Evolutionary conservation across 2,797 vertebrate genomes (phyloP).

Genomic region (Psittacula echo): DNA sequence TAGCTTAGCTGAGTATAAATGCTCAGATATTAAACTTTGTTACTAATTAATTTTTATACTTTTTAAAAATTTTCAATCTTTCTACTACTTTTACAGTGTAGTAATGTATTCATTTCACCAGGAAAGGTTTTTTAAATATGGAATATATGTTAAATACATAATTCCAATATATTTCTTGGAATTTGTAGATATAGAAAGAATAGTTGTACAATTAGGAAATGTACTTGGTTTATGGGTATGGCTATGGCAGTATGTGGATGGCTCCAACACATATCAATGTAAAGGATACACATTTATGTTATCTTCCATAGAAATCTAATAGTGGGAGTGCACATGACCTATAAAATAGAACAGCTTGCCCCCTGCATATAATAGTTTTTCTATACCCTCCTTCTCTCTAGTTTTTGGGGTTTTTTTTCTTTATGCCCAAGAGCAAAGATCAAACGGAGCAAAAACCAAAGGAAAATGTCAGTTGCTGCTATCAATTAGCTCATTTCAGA

Average conservation of each 20-base stretch:
- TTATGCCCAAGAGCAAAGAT: neutral
- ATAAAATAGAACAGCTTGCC: neutral
- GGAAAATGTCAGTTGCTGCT: neutral
- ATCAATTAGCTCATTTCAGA: neutral
- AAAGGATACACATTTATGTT: neutral
- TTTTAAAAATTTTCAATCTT: neutral
- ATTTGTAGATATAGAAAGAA: neutral
- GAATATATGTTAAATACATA: neutral
- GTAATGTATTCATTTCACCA: neutral
- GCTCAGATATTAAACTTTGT: neutral
- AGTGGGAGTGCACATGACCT: neutral
- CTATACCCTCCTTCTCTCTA: neutral
- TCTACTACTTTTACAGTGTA: neutral
- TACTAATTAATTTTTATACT: neutral
- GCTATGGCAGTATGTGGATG: neutral
- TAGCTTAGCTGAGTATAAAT: neutral
- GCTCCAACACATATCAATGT: neutral
- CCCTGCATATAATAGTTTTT: rapidly evolving
- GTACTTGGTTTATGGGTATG: neutral
- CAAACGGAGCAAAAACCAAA: neutral
- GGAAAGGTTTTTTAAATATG: neutral
- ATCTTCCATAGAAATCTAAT: neutral
- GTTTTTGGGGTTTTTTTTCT: neutral
- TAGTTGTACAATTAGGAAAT: neutral
- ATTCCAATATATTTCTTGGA: neutral